Conservation (phyloP, 2,797 vertebrate species). For the Aldrovandia affinis region DNA sequence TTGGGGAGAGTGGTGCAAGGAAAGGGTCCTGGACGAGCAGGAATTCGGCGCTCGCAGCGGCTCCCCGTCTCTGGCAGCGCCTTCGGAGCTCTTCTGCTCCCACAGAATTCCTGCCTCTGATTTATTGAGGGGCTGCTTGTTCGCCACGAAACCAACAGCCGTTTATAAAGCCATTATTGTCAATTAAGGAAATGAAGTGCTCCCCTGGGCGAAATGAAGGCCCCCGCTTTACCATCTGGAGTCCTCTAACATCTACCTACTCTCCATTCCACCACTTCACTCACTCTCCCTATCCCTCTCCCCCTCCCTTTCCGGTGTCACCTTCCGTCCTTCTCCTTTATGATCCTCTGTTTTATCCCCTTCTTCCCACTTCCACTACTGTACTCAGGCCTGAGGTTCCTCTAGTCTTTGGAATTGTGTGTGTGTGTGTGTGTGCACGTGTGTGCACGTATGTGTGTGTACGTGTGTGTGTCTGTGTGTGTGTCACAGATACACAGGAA, state of each 20-base stretch:
- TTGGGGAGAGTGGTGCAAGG: neutral
- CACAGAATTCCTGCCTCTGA: constrained; percentile 68
- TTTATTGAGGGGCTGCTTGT: constrained; percentile 61
- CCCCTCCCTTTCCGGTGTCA: constrained; percentile 25
- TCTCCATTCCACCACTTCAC: constrained; percentile 23
- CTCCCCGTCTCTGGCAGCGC: constrained; percentile 27
- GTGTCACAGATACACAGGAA: neutral
- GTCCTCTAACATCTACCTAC: constrained; percentile 30
- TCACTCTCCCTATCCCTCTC: constrained; percentile 31
- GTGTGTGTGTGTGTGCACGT: neutral
- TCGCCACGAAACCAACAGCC: constrained; percentile 68
- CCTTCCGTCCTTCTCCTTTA: neutral
- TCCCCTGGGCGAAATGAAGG: constrained; percentile 63
- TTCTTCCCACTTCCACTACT: neutral
- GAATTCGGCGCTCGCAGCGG: constrained; percentile 13
- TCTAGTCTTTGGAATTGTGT: neutral
- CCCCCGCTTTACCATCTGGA: constrained; percentile 71
- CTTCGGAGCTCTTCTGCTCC: constrained; percentile 48
- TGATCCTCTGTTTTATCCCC: constrained; percentile 43
- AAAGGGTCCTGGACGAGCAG: neutral
- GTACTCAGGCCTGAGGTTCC: neutral
- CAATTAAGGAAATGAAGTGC: constrained; percentile 81
- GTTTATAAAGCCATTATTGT: constrained; percentile 82
- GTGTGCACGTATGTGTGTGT: neutral
- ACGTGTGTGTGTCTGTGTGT: neutral